Evolutionary conservation across 2,888 invertebrate genomes (phyloP).

Genomic region (Pomacea canaliculata): DNA sequence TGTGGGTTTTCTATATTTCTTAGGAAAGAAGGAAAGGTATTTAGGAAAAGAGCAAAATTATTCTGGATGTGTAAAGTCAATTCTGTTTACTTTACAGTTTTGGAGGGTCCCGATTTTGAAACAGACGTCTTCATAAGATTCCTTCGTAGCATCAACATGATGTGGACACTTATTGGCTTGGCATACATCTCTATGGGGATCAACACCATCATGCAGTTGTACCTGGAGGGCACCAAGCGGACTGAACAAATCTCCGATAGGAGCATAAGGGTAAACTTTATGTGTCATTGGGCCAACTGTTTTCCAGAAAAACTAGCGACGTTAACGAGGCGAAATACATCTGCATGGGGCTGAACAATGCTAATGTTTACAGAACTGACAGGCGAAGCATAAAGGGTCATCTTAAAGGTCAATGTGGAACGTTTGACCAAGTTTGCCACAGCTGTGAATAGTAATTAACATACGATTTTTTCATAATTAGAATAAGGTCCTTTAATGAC

Average conservation of each 20-base stretch:
- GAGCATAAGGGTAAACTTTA: background rate
- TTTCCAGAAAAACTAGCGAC: background rate
- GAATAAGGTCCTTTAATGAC: too few relatives aligned
- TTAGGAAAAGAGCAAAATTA: too few relatives aligned
- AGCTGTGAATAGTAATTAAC: too few relatives aligned
- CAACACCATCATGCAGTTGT: slow-evolving; percentile 13
- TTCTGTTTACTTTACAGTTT: slow-evolving; percentile 1
- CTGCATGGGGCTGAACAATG: background rate
- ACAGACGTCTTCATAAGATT: background rate
- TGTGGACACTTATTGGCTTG: slow-evolving; percentile 17
- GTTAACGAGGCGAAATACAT: background rate
- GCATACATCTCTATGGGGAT: slow-evolving; percentile 23
- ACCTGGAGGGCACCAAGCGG: background rate
- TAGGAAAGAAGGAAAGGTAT: too few relatives aligned
- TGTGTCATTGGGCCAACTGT: too few relatives aligned
- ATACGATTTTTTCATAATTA: too few relatives aligned
- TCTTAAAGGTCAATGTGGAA: too few relatives aligned
- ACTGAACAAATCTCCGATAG: background rate
- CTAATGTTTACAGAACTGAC: too few relatives aligned
- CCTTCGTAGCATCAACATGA: background rate
- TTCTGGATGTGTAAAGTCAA: too few relatives aligned
- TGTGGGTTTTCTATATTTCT: too few relatives aligned
- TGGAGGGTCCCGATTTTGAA: background rate
- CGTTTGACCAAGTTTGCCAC: too few relatives aligned
- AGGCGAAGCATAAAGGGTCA: too few relatives aligned